Evolutionary conservation across 2,888 invertebrate species (phyloP).

Genomic region (Buathra laborator): DNA sequence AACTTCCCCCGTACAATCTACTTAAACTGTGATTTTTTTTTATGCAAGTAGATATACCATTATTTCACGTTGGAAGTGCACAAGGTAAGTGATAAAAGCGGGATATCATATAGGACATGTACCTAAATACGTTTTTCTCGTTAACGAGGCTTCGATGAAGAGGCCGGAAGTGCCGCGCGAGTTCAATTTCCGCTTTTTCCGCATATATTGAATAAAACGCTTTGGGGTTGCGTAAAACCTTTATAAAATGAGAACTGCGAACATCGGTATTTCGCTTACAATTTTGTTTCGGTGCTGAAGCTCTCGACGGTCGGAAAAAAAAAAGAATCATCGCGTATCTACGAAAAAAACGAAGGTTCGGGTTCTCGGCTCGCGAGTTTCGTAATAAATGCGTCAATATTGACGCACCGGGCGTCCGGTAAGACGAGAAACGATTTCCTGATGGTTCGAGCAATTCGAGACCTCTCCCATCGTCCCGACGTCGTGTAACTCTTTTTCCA

Average conservation of each 20-base stretch:
- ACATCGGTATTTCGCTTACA: background rate
- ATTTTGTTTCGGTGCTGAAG: background rate
- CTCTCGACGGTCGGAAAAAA: conserved; percentile 8
- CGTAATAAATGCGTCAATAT: conserved; percentile 81
- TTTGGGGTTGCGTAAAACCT: conserved; percentile 32
- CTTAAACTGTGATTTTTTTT: too few relatives aligned
- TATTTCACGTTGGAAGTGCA: too few relatives aligned
- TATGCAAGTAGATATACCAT: too few relatives aligned
- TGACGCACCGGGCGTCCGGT: conserved; percentile 79
- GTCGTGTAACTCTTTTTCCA: conserved; percentile 35
- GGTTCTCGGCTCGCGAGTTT: conserved; percentile 66
- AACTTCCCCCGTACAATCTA: too few relatives aligned
- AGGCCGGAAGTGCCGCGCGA: conserved; percentile 34
- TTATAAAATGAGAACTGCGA: background rate
- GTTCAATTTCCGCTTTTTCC: conserved; percentile 42
- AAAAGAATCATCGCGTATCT: conserved; percentile 31
- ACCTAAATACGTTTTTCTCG: background rate
- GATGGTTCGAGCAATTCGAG: conserved; percentile 67
- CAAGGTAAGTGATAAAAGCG: too few relatives aligned
- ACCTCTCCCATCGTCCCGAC: conserved; percentile 34
- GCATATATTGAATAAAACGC: background rate
- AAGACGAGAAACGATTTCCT: conserved; percentile 80
- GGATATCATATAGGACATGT: too few relatives aligned
- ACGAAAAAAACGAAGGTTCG: conserved; percentile 8
- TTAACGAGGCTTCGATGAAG: conserved; percentile 12